phyloP scores from a whole-genome alignment of 2,113 vertebrate genomes.

The Cryptotis parvus region DNA sequence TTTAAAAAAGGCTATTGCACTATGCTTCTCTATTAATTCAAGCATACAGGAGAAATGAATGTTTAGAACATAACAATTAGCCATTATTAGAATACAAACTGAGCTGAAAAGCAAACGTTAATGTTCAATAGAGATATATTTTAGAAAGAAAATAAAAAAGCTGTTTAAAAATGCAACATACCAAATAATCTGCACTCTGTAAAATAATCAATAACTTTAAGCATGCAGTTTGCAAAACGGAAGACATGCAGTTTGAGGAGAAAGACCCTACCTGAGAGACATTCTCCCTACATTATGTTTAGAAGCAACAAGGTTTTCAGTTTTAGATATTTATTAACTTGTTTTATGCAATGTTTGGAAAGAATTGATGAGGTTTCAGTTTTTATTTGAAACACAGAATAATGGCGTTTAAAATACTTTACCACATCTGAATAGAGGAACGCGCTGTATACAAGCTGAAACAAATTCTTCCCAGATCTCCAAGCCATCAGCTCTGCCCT shows the following conservation, averaged over 20 bases:
- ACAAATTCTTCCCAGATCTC: conserved; percentile 82
- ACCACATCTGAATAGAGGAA: conserved; percentile 80
- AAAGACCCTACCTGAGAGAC: conserved; percentile 74
- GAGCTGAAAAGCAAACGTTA: conserved; percentile 90
- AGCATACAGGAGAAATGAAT: conserved; percentile 86
- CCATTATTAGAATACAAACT: conserved; percentile 87
- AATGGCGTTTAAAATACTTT: conserved; percentile 76
- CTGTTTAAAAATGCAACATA: conserved; percentile 78
- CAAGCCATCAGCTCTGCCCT: conserved; percentile 72
- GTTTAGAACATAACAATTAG: conserved; percentile 89
- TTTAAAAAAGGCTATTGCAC: conserved; percentile 82
- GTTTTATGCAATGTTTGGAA: conserved; percentile 76
- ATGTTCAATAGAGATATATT: conserved; percentile 87
- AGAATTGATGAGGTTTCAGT: conserved; percentile 79
- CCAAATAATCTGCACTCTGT: conserved; percentile 74
- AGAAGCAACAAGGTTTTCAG: conserved; percentile 70
- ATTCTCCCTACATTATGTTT: conserved; percentile 67
- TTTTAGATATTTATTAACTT: conserved; percentile 74
- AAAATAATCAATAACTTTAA: conserved; percentile 84
- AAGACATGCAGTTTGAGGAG: conserved; percentile 88
- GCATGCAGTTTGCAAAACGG: conserved; percentile 87
- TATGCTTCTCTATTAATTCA: conserved; percentile 86
- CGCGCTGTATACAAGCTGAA: conserved; percentile 79
- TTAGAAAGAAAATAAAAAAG: conserved; percentile 86
- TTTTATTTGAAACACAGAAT: conserved; percentile 74